Conservation (phyloP, 2,888 invertebrate genomes). For the Rotaria macrura region DNA sequence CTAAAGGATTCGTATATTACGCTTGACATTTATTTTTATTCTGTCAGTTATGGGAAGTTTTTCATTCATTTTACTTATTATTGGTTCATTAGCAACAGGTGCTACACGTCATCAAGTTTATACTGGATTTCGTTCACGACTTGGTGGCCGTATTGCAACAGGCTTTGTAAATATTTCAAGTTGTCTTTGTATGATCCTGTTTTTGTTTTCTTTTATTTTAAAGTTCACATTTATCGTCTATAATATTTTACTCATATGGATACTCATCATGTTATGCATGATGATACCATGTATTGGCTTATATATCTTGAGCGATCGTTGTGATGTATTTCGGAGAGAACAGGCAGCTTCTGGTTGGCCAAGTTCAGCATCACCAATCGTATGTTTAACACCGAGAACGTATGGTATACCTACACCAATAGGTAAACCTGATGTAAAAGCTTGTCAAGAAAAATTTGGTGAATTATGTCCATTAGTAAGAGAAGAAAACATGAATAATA, state of each 20-base stretch:
- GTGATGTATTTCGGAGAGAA: background rate
- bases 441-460: slow-evolving; percentile 25
- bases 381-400: slow-evolving; percentile 23
- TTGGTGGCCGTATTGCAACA: slow-evolving; percentile 31
- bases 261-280: background rate
- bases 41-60: slow-evolving; percentile 27
- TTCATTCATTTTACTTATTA: slow-evolving; percentile 26
- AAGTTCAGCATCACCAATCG: background rate
- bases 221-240: slow-evolving; percentile 31
- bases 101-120: slow-evolving; percentile 31
- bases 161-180: slow-evolving; percentile 27
- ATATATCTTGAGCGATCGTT: slow-evolving; percentile 29
- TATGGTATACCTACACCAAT: slow-evolving; percentile 24
- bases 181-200: too few relatives aligned
- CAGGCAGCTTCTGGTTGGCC: background rate
- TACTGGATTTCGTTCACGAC: slow-evolving; percentile 30
- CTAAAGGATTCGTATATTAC: background rate
- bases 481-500: background rate
- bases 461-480: slow-evolving; percentile 29
- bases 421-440: slow-evolving; percentile 11
- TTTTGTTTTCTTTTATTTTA: background rate
- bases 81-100: slow-evolving; percentile 32
- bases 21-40: slow-evolving; percentile 22
- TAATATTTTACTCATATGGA: slow-evolving; percentile 23
- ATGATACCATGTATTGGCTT: slow-evolving; percentile 29